Base-by-base conservation (phyloP, 2,113 vertebrate species). In the Chaetodon trifascialis region DNA sequence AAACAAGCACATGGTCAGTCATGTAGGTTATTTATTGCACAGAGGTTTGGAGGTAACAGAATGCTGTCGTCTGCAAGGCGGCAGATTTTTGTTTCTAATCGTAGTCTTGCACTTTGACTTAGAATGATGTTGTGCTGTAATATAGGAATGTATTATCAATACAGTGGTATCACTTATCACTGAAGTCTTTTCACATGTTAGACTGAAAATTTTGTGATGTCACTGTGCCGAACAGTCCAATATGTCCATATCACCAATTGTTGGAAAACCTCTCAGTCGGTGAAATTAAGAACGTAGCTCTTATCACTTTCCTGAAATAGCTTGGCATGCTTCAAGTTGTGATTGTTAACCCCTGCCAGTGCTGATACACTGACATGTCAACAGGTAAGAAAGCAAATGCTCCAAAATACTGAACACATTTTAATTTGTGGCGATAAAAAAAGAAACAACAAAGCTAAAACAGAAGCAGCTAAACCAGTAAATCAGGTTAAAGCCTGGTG, bases 391-490 rank as follows among this genome's bases (percentile, higher is more conserved):
- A 38, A 17, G 38, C 5, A 40, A 40, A 40, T 5, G 8, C 38
- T 7, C 5, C 38, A 40, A 40, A 40, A 40, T 40, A 40, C 38
- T 40, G 38, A 5, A 40, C 14, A 34, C 0, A 65, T 44, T 65
- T 44, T 46, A 51, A 36, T 44, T 44, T 16, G 36, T 34, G 16
- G 12, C 16, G 3, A 30, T 30, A 30, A 30, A 54, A 69, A 54
- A 63, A 70, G 44, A 23, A 56, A 34, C 2, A 71, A 23, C 14
- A 1, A 0, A 66, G 23, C 34, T 30, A 7, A 54, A 62, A 54
- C 2, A 71, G 51, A 68, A 62, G 60, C 52, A 19, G 77, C 51
- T 14, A 49, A 75, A 82, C 82, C 69, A 49, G 86, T 88, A 67
- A 74, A 82, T 75, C 82, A 72, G 75, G 78, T 70, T 52, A 21